A percentile compares a stretch with the other conserved stretches of the same genome.
phyloP scores from a whole-genome alignment of 2,888 invertebrate genomes.

The Bellardia bayeri region DNA sequence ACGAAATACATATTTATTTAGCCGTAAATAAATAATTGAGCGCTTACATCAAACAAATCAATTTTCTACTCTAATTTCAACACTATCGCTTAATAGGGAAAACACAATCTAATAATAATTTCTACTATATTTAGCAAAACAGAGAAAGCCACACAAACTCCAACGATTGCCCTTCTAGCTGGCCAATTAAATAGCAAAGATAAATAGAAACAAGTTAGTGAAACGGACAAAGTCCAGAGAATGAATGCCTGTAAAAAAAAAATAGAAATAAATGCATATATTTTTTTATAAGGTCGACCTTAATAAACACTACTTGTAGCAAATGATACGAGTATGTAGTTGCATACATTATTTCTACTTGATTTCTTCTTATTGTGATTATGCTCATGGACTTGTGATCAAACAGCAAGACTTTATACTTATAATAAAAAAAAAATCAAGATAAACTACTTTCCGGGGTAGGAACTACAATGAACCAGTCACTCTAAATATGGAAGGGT shows the following conservation, averaged over 20 bases:
- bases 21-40: slow-evolving; percentile 45
- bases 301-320: background rate
- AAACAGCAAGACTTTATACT: too few species aligned
- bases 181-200: slow-evolving; percentile 32
- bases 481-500: too few species aligned
- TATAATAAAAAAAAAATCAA: too few species aligned
- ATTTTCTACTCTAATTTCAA: slow-evolving; percentile 75
- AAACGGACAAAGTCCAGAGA: slow-evolving; percentile 62
- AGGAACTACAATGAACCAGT: too few species aligned
- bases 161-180: slow-evolving; percentile 8
- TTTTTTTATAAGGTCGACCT: background rate
- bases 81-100: slow-evolving; percentile 73
- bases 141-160: slow-evolving; percentile 55
- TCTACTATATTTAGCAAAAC: slow-evolving; percentile 51
- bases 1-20: background rate
- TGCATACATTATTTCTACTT: too few species aligned
- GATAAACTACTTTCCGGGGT: too few species aligned
- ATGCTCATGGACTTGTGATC: too few species aligned
- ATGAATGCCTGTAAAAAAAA: background rate
- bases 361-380: too few species aligned
- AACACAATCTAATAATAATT: slow-evolving; percentile 67
- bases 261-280: background rate
- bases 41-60: slow-evolving; percentile 70
- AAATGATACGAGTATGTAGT: too few species aligned
- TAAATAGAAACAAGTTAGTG: slow-evolving; percentile 19